phyloP scores from a whole-genome alignment of 2,113 vertebrate species.

The Rhombomys opimus region DNA sequence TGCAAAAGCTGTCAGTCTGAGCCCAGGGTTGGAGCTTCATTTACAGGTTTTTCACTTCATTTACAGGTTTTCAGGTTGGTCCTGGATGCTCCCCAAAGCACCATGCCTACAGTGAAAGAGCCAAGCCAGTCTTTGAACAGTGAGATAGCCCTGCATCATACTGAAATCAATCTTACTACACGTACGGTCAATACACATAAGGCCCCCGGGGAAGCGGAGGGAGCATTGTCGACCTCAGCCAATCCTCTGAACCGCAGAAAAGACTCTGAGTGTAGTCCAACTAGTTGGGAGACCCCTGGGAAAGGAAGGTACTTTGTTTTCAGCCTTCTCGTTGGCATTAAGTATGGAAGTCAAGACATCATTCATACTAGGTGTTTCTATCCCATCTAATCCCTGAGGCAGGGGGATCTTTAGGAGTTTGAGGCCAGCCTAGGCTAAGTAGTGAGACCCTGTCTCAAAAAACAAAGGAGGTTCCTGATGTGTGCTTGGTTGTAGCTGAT shows the following conservation, averaged over 20 bases:
- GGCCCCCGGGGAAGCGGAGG: background rate
- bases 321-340: background rate
- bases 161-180: background rate
- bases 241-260: background rate
- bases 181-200: slow-evolving; percentile 21
- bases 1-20: background rate
- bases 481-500: background rate
- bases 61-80: slow-evolving; percentile 7
- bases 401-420: background rate
- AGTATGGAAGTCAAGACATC: background rate
- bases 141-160: background rate
- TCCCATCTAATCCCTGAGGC: background rate
- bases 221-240: background rate
- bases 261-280: background rate
- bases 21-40: background rate
- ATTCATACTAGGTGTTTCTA: background rate
- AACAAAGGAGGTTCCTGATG: background rate
- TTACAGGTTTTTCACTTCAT: slow-evolving; percentile 38
- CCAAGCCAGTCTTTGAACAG: background rate
- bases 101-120: background rate
- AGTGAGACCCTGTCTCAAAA: background rate
- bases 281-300: background rate
- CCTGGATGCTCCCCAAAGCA: background rate
- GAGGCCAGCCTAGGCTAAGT: background rate
- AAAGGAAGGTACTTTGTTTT: background rate